These are phyloP conservation scores for Pagetopsis macropterus DNA, from an alignment of 2,797 vertebrate species.

Conservation along the genomic window DNA sequence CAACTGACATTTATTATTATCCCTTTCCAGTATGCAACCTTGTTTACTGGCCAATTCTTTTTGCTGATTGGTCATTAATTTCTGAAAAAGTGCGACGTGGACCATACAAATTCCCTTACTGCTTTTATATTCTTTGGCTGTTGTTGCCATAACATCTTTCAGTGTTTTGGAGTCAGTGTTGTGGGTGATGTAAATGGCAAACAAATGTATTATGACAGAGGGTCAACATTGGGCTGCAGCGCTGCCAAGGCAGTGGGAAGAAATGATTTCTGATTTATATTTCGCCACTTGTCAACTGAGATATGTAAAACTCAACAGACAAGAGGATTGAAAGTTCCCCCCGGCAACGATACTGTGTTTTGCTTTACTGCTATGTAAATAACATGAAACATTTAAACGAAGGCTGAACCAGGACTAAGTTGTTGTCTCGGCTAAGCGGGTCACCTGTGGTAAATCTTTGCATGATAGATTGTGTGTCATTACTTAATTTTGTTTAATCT, in stretches of 20 bases:
- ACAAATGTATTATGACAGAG: conserved; percentile 76
- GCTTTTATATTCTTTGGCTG: conserved; percentile 55
- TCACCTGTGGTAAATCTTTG: conserved; percentile 74
- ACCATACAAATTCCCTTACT: conserved; percentile 16
- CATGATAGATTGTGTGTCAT: conserved; percentile 77
- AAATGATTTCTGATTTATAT: conserved; percentile 75
- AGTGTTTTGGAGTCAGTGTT: conserved; percentile 37
- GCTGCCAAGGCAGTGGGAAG: conserved; percentile 55
- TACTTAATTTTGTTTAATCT: conserved; percentile 81
- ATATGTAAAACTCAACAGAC: conserved; percentile 68
- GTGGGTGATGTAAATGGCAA: conserved; percentile 71
- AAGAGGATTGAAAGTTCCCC: conserved; percentile 64
- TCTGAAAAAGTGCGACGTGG: neutral
- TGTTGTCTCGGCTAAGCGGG: conserved; percentile 65
- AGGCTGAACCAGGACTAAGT: conserved; percentile 52
- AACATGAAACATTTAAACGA: conserved; percentile 74
- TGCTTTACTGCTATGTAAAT: conserved; percentile 66
- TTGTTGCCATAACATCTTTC: conserved; percentile 33
- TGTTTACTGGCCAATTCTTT: conserved; percentile 10
- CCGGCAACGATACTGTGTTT: conserved; percentile 58
- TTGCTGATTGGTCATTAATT: conserved; percentile 23
- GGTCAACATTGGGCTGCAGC: conserved; percentile 63
- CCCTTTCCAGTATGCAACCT: conserved; percentile 4
- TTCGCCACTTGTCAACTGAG: conserved; percentile 70
- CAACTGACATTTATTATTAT: conserved; percentile 31